Evolutionary conservation across 92 coral and sea anemone genomes (phyloP).

Genomic region (Siderastrea radians): DNA sequence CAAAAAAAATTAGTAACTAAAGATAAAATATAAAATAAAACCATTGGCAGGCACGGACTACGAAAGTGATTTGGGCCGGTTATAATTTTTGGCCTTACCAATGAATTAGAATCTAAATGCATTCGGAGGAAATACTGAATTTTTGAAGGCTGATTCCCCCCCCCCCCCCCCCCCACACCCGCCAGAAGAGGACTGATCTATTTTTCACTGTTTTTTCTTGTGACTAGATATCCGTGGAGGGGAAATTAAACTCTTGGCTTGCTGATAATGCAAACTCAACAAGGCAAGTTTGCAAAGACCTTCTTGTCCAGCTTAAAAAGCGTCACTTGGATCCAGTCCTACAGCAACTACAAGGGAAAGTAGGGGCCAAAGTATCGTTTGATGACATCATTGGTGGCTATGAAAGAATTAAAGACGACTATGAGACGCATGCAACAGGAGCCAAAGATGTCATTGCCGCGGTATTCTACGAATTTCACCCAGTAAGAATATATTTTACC

Average conservation of each 20-base stretch:
- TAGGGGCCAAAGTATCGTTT: conserved; percentile 59
- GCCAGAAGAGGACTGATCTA: no score
- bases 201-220: no score
- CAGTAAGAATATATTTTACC: conserved; percentile 28
- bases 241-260: background rate
- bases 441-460: conserved; percentile 71
- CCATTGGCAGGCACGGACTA: no score
- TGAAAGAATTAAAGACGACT: conserved; percentile 47
- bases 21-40: no score
- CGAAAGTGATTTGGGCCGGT: no score
- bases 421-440: conserved; percentile 45
- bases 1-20: no score
- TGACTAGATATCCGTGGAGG: background rate
- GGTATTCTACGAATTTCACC: conserved; percentile 67
- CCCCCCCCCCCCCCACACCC: no score
- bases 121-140: no score
- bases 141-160: no score
- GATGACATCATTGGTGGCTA: conserved; percentile 57
- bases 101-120: no score
- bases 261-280: conserved; percentile 44
- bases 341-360: conserved; percentile 51
- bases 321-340: conserved; percentile 75
- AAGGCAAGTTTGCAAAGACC: conserved; percentile 42
- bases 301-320: conserved; percentile 51
- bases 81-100: no score